Base-by-base conservation (phyloP, 2,113 vertebrate species). In the Grammomys dolichurus region DNA sequence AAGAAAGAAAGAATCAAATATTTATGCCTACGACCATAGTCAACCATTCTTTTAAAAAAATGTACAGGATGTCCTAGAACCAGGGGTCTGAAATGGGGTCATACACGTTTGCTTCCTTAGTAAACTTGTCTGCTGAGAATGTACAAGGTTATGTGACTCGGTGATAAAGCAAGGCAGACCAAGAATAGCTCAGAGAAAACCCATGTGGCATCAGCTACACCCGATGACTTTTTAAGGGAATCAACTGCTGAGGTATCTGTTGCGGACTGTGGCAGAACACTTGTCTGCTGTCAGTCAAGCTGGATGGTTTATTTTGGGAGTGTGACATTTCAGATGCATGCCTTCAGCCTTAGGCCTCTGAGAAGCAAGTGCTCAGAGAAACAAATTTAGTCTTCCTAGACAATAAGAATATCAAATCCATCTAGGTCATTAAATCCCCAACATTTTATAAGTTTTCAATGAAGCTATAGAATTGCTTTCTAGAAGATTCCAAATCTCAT, bases 171-270 rank as follows among this genome's bases (percentile, higher is more conserved):
- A 94, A 98, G 98, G 97, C 97, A 92, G 94, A 98, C 99, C 99
- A 99, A 99, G 99, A 99, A 99, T 99, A 99, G 99, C 98, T 98
- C 99, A 99, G 99, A 99, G 99, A 99, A 99, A 99, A 99, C 98
- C 98, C 97, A 95, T 94, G 97, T 98, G 99, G 98, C 98, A 98
- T 98, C 98, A 98, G 98, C 99, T 98, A 98, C 98, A 97, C 98
- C 22, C 97, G 98, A 99, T 99, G 99, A 99, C 99, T 99, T 99
- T 99, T 99, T 99, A 99, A 99, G 99, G 99, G 99, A 99, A 99
- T 99, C 99, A 98, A 97, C 99, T 98, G 99, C 98, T 97, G 98
- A 98, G 98, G 98, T 99, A 99, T 99, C 99, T 99, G 98, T 99
- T 99, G 98, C 99, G 90, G 96, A 97, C 98, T 98, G 99, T 98